These are phyloP conservation scores for Drosophila sp. DNA, from an alignment of 1,140 invertebrate species.

Conservation along the genomic window DNA sequence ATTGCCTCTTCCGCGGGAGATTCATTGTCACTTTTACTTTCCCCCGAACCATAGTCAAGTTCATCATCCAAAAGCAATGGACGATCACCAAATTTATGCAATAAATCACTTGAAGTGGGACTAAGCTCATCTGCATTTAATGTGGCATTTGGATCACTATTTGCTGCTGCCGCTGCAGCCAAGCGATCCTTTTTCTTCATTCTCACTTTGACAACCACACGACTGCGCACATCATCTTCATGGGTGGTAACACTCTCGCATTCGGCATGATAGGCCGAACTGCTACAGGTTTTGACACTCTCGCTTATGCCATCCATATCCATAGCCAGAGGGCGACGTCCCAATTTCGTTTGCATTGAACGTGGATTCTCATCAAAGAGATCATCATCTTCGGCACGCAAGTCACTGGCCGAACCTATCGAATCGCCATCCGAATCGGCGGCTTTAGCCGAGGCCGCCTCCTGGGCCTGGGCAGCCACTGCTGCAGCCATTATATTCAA, in stretches of 20 bases:
- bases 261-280: slow-evolving; percentile 89
- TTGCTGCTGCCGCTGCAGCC: slow-evolving; percentile 49
- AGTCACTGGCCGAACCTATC: slow-evolving; percentile 89
- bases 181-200: slow-evolving; percentile 79
- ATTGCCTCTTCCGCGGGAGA: slow-evolving; percentile 26
- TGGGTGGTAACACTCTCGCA: slow-evolving; percentile 88
- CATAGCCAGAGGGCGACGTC: slow-evolving; percentile 60
- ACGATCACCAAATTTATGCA: slow-evolving; percentile 90
- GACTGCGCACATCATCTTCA: slow-evolving; percentile 85
- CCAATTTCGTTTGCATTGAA: slow-evolving; percentile 53
- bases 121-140: slow-evolving; percentile 70
- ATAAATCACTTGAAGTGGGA: slow-evolving; percentile 83
- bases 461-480: slow-evolving; percentile 67
- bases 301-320: slow-evolving; percentile 87
- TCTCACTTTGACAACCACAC: slow-evolving; percentile 82
- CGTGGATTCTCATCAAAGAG: slow-evolving; percentile 83
- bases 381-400: slow-evolving; percentile 87
- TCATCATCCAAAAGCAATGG: slow-evolving; percentile 92
- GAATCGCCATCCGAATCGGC: slow-evolving; percentile 85
- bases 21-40: slow-evolving; percentile 73
- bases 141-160: slow-evolving; percentile 14
- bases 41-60: slow-evolving; percentile 87
- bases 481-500: slow-evolving; percentile 71
- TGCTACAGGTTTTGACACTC: slow-evolving; percentile 87
- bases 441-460: slow-evolving; percentile 42